Percentiles rank a stretch among this genome's conserved stretches.
Conservation (phyloP, 2,888 invertebrate species). For the Fissipunctia ypsillon region DNA sequence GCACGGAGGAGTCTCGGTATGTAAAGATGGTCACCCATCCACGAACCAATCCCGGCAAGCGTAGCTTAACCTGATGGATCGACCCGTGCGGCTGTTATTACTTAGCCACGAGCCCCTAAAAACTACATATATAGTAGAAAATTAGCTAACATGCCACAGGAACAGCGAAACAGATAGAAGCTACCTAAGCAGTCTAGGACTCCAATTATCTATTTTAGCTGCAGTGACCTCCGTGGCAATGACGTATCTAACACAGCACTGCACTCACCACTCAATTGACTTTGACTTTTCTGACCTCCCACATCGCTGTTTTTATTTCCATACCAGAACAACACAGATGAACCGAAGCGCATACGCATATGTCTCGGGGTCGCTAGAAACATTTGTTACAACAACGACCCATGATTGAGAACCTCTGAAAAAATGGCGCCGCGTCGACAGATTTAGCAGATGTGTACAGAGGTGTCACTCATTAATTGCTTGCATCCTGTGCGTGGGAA, state of each 20-base stretch:
- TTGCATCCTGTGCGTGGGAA: constrained; percentile 49
- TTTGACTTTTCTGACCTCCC: background rate
- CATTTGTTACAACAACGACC: constrained; percentile 54
- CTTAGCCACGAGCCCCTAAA: too few species aligned
- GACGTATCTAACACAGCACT: too few species aligned
- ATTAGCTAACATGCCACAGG: too few species aligned
- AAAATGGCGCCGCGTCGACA: constrained; percentile 49
- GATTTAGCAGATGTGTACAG: constrained; percentile 59
- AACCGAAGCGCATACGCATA: constrained; percentile 55
- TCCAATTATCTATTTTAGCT: background rate
- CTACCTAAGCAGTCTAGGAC: background rate
- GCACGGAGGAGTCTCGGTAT: too few species aligned
- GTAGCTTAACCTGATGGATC: too few species aligned
- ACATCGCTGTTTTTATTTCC: constrained; percentile 40
- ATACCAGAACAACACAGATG: constrained; percentile 37
- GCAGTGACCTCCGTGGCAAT: background rate
- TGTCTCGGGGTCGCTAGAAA: constrained; percentile 51
- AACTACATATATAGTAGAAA: too few species aligned
- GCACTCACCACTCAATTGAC: background rate
- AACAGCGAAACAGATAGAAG: too few species aligned
- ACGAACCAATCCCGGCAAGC: too few species aligned
- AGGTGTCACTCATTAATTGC: constrained; percentile 48
- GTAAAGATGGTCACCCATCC: too few species aligned
- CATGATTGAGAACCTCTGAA: constrained; percentile 54
- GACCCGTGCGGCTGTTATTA: too few species aligned